Evolutionary conservation across 2,888 invertebrate species (phyloP).

Genomic region (Clunio marinus): DNA sequence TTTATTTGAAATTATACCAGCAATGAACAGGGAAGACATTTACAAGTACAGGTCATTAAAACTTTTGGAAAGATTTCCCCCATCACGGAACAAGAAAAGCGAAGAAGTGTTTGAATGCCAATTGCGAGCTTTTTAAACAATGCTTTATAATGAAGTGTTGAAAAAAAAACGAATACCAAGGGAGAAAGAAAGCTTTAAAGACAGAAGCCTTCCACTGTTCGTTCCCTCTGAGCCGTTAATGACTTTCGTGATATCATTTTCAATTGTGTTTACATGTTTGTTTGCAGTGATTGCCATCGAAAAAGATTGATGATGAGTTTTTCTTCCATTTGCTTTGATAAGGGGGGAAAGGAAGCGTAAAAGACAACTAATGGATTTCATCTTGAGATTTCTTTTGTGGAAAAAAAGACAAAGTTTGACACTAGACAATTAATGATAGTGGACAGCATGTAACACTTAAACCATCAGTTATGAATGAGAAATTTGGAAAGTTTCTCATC

Average conservation of each 20-base stretch:
- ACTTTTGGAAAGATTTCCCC: too few species aligned
- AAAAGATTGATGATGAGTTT: slow-evolving; percentile 2
- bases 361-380: neutral
- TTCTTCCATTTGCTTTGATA: neutral
- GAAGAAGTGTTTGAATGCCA: too few species aligned
- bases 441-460: neutral
- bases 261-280: slow-evolving; percentile 18
- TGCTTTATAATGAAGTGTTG: too few species aligned
- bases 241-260: slow-evolving; percentile 14
- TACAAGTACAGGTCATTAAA: too few species aligned
- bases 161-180: too few species aligned
- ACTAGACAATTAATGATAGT: neutral
- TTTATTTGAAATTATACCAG: too few species aligned
- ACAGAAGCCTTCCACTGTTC: too few species aligned
- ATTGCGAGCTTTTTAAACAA: too few species aligned
- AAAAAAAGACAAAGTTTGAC: neutral
- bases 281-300: neutral
- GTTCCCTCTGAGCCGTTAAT: neutral
- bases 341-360: neutral
- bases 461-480: neutral
- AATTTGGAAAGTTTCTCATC: neutral
- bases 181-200: too few species aligned
- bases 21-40: too few species aligned
- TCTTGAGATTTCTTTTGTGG: neutral
- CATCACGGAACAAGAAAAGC: too few species aligned